A percentile compares a stretch with the other conserved stretches of the same genome.
Conservation (phyloP, 2,113 vertebrate species). For the Ptilorrhoa leucosticta region DNA sequence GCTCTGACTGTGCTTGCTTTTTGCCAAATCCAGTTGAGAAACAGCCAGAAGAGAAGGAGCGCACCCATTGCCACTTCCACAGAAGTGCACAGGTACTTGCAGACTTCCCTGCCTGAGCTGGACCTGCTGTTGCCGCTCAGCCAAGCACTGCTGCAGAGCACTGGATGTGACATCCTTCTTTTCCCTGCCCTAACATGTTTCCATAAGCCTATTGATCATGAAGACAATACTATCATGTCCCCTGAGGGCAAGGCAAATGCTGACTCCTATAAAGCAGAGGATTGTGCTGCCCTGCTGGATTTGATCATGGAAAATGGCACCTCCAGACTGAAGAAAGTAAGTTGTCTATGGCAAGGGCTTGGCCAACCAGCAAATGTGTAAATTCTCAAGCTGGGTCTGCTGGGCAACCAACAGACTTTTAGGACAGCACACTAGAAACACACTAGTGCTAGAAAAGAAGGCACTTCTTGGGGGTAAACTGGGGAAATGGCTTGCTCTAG, state of each 20-base stretch:
- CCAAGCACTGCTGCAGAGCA: too few species aligned
- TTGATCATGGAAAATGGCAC: neutral
- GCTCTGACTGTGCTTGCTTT: neutral
- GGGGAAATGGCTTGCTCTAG: neutral
- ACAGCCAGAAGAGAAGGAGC: neutral
- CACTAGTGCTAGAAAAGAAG: neutral
- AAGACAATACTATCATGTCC: neutral
- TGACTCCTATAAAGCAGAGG: neutral
- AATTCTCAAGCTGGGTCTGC: neutral
- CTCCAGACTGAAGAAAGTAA: neutral
- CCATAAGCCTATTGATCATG: neutral
- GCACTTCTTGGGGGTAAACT: neutral
- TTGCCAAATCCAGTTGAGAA: neutral
- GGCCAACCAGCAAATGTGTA: accelerated
- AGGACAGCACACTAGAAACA: neutral
- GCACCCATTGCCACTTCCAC: accelerated
- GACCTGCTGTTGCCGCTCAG: neutral
- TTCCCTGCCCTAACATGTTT: neutral
- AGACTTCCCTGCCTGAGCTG: neutral
- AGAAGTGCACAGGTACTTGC: neutral
- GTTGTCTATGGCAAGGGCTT: neutral
- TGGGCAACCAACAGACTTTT: neutral
- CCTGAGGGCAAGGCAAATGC: neutral
- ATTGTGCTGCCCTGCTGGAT: neutral
- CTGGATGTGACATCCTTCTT: neutral